These are phyloP conservation scores for Baccha elongata DNA, from an alignment of 2,888 invertebrate species.

Conservation along the genomic window DNA sequence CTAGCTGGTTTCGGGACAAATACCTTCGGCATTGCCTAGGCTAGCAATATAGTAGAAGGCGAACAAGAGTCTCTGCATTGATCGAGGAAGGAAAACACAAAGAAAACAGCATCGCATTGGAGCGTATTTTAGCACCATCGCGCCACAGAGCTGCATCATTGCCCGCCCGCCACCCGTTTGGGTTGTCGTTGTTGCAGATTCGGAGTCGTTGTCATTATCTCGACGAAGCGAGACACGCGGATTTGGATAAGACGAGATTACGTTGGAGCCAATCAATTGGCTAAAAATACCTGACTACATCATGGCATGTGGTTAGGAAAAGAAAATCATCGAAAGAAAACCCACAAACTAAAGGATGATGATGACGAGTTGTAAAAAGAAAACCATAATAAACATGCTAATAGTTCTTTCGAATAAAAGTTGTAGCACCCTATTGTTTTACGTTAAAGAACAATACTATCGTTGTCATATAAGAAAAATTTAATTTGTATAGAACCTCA, in stretches of 20 bases:
- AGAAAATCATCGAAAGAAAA: conserved; percentile 68
- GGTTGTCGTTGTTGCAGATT: conserved; percentile 1
- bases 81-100: conserved; percentile 19
- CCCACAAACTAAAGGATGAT: conserved; percentile 43
- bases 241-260: conserved; percentile 72
- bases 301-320: conserved; percentile 69
- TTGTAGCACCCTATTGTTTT: neutral
- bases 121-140: conserved; percentile 69
- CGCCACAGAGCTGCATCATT: conserved; percentile 28
- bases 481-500: no score
- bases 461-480: no score
- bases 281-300: conserved; percentile 73
- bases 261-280: conserved; percentile 73
- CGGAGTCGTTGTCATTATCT: conserved; percentile 55
- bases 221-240: conserved; percentile 50
- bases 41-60: conserved; percentile 3
- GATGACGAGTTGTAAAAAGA: conserved; percentile 7
- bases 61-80: conserved; percentile 21
- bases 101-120: conserved; percentile 41
- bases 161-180: neutral
- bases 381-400: neutral
- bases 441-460: no score
- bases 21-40: conserved; percentile 62
- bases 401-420: neutral
- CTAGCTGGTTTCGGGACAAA: conserved; percentile 59